phyloP scores from a whole-genome alignment of 2,113 vertebrate species.

The Clupea harengus region DNA sequence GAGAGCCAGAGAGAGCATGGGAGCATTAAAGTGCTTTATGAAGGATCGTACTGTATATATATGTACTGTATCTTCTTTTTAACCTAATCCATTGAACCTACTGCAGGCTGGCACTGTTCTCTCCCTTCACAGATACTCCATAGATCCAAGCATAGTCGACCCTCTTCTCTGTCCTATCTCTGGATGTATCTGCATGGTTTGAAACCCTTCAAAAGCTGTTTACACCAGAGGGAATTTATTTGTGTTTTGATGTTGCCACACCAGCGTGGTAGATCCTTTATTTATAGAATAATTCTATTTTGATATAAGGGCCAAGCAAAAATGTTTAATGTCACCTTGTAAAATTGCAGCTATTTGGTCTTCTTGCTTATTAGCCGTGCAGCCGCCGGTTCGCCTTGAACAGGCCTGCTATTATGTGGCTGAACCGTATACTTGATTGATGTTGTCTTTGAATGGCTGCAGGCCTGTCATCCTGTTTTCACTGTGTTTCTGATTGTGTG shows the following conservation, averaged over 20 bases:
- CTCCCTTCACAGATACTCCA: neutral
- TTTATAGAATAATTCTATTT: neutral
- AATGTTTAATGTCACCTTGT: neutral
- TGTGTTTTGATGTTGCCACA: neutral
- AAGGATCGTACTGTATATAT: neutral
- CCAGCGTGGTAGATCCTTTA: neutral
- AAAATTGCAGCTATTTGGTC: neutral
- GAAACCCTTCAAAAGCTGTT: neutral
- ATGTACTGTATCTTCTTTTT: neutral
- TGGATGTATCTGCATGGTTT: neutral
- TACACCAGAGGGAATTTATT: neutral
- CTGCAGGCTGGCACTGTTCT: neutral
- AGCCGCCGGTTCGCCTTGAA: constrained; percentile 20
- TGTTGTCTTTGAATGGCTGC: constrained; percentile 37
- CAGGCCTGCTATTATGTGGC: constrained; percentile 37
- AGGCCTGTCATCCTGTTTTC: constrained; percentile 28
- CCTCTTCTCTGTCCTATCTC: neutral
- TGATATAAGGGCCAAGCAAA: neutral
- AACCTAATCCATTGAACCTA: neutral
- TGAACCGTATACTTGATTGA: constrained; percentile 20
- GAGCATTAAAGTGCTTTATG: constrained; percentile 7
- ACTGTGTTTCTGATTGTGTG: neutral
- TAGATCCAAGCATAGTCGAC: neutral
- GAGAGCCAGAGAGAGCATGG: neutral
- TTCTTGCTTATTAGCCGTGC: constrained; percentile 35